phyloP scores from a whole-genome alignment of 1,140 invertebrate genomes.

The Hyposmocoma kahamanoa region DNA sequence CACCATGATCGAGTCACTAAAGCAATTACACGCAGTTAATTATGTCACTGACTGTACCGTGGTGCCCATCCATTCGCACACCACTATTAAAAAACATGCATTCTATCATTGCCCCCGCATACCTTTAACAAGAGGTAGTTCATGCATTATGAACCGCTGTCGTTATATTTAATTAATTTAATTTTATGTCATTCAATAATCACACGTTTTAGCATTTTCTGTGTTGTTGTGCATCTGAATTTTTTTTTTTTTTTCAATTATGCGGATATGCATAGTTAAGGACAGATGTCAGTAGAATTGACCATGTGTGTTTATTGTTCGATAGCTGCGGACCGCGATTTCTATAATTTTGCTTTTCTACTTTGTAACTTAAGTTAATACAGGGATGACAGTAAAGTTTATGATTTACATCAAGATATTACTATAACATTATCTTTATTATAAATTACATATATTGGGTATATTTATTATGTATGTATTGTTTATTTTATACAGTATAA shows the following conservation, averaged over 20 bases:
- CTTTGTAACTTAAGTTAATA: too few relatives aligned
- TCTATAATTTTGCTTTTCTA: too few relatives aligned
- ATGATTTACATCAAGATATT: too few relatives aligned
- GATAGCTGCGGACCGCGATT: too few relatives aligned
- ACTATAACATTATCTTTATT: too few relatives aligned
- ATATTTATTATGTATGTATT: too few relatives aligned
- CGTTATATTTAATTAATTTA: conserved; percentile 4
- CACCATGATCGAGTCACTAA: not conserved
- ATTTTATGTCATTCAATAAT: conserved; percentile 2
- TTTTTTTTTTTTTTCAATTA: conserved; percentile 24
- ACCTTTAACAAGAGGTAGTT: not conserved
- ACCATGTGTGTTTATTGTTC: too few relatives aligned
- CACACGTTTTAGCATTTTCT: not conserved
- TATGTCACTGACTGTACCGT: not conserved
- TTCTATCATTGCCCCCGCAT: not conserved
- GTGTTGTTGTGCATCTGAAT: not conserved
- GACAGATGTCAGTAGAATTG: too few relatives aligned
- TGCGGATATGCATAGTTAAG: conserved; percentile 12
- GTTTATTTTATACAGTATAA: too few relatives aligned
- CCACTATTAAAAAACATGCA: conserved; percentile 1
- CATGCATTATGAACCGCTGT: not conserved
- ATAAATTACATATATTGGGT: too few relatives aligned
- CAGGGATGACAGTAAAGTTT: too few relatives aligned
- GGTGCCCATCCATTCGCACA: not conserved
- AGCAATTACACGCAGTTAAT: not conserved